These are phyloP conservation scores for Probaryconus sp. DNA, from an alignment of 1,140 invertebrate species.

Conservation along the genomic window DNA sequence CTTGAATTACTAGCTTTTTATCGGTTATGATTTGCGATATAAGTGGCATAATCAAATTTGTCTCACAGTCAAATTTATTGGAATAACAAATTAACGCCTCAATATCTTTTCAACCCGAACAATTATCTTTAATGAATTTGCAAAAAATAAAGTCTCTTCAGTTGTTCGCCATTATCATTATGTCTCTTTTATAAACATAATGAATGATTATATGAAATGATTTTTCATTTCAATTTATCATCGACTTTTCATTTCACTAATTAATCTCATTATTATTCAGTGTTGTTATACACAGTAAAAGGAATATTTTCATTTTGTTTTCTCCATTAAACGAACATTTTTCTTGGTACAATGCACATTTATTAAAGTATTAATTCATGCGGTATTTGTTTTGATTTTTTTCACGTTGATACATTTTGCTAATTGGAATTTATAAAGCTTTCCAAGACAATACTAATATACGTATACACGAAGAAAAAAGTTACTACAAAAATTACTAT, in stretches of 20 bases:
- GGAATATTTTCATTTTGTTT: constrained; percentile 22
- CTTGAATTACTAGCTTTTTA: constrained; percentile 26
- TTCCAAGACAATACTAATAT: constrained; percentile 7
- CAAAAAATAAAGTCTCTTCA: too few relatives aligned
- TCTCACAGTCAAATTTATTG: constrained; percentile 5
- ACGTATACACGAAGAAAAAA: too few relatives aligned
- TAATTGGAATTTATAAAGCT: constrained; percentile 18
- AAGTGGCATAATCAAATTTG: constrained; percentile 23
- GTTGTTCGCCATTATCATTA: too few relatives aligned
- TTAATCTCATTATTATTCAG: constrained; percentile 3
- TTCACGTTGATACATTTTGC: constrained; percentile 7
- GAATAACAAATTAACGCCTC: too few relatives aligned
- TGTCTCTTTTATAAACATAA: too few relatives aligned
- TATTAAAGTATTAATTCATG: constrained; percentile 19
- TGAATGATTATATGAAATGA: too few relatives aligned
- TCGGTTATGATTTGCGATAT: constrained; percentile 24
- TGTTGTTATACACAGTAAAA: constrained; percentile 7
- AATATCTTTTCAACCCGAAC: too few relatives aligned
- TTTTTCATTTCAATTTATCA: too few relatives aligned
- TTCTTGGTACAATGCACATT: constrained; percentile 21
- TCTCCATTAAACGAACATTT: constrained; percentile 16
- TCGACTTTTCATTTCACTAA: constrained; percentile 10
- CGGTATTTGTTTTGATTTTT: constrained; percentile 3
- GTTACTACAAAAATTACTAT: too few relatives aligned
- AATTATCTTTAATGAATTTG: too few relatives aligned